Percentiles rank a stretch among this genome's conserved stretches.
phyloP scores from a whole-genome alignment of 2,888 invertebrate genomes.

The Ophion costatus region DNA sequence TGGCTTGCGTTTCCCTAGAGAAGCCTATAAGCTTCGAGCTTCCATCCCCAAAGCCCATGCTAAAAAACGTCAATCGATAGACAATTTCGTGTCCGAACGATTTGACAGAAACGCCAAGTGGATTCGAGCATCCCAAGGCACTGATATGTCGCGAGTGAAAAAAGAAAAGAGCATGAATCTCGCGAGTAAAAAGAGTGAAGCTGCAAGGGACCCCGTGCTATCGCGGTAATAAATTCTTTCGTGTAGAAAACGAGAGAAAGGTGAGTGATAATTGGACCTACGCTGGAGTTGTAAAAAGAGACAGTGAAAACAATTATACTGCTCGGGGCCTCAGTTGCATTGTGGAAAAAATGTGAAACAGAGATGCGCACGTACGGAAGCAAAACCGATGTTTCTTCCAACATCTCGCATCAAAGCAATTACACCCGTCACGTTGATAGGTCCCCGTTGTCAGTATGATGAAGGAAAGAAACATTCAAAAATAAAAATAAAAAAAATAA shows the following conservation, averaged over 20 bases:
- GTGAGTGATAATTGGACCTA: background rate
- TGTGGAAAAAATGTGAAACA: background rate
- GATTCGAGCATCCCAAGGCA: background rate
- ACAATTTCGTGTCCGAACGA: conserved; percentile 14
- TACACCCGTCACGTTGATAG: conserved; percentile 47
- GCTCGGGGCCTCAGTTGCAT: background rate
- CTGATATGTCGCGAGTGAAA: background rate
- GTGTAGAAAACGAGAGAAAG: background rate
- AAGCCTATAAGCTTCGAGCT: conserved; percentile 5
- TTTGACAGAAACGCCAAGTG: background rate
- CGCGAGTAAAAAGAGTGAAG: background rate
- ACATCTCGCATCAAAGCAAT: conserved; percentile 49
- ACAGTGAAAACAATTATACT: background rate
- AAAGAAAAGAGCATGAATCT: background rate
- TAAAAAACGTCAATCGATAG: conserved; percentile 12
- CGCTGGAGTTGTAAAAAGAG: background rate
- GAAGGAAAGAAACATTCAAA: background rate
- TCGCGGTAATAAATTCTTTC: background rate
- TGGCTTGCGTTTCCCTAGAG: conserved; percentile 20
- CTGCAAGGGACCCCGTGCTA: background rate
- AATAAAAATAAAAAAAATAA: conserved; percentile 9
- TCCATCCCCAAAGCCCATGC: background rate
- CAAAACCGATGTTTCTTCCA: conserved; percentile 47
- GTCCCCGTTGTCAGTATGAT: conserved; percentile 8
- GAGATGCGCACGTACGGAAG: background rate